A percentile compares a stretch with the other conserved stretches of the same genome.
phyloP scores from a whole-genome alignment of 2,113 vertebrate genomes.

The Benitochromis conjunctus region DNA sequence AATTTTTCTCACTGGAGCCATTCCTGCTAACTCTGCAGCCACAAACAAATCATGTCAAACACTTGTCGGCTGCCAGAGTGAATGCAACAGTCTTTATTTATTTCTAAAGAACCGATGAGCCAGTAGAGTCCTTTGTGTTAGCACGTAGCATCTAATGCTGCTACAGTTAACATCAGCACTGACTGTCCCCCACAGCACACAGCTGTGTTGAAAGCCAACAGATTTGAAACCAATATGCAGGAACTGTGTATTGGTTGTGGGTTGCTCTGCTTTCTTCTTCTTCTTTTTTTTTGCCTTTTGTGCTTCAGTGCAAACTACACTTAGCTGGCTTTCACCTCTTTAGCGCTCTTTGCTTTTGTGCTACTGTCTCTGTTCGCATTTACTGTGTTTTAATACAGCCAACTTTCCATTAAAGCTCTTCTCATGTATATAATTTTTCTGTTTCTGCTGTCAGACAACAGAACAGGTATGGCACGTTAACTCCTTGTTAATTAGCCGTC shows the following conservation, averaged over 20 bases:
- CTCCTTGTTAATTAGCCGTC: not conserved
- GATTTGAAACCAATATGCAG: not conserved
- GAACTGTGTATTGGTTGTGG: not conserved
- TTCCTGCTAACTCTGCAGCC: not conserved
- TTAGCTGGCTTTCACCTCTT: not conserved
- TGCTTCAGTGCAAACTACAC: not conserved
- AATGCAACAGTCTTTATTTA: not conserved
- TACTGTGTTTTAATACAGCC: not conserved
- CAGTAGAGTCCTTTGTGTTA: not conserved
- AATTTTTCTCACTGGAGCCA: not conserved
- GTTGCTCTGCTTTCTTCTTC: not conserved
- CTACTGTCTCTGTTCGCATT: not conserved
- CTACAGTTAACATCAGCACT: not conserved
- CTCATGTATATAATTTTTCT: not conserved
- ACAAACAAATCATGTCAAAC: not conserved
- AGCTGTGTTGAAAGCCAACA: not conserved
- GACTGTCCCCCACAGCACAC: not conserved
- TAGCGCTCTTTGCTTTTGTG: not conserved
- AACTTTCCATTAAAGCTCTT: not conserved
- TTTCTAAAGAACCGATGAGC: not conserved
- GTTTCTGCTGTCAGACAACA: not conserved
- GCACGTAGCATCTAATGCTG: not conserved
- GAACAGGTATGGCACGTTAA: not conserved
- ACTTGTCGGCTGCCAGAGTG: not conserved
- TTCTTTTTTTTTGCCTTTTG: not conserved